Percentiles rank a stretch among this genome's conserved stretches.
phyloP scores from a whole-genome alignment of 1,140 invertebrate genomes.

The Atta cephalotes region DNA sequence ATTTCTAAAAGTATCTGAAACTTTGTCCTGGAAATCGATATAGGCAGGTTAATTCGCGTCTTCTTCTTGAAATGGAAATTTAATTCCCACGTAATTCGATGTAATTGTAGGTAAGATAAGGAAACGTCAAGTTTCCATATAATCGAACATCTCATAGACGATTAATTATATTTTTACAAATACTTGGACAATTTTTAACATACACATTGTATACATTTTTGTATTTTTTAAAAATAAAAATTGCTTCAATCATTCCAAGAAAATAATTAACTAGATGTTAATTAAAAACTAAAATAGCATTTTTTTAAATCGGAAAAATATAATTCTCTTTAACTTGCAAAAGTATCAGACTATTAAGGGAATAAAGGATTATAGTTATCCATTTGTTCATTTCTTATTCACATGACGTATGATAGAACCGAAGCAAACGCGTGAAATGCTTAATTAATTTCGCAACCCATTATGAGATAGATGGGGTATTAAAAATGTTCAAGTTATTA shows the following conservation, averaged over 20 bases:
- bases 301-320: constrained; percentile 7
- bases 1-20: constrained; percentile 18
- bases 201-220: neutral
- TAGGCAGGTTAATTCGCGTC: constrained; percentile 17
- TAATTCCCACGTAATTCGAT: constrained; percentile 66
- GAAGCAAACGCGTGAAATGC: neutral
- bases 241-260: neutral
- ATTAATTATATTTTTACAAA: neutral
- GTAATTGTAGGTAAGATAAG: constrained; percentile 66
- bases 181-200: neutral
- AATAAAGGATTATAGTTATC: constrained; percentile 12
- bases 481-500: constrained; percentile 30
- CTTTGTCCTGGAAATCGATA: neutral
- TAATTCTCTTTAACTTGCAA: neutral
- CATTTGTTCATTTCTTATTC: constrained; percentile 43
- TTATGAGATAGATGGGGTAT: constrained; percentile 21
- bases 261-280: neutral
- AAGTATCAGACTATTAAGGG: neutral
- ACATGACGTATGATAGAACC: neutral
- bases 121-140: constrained; percentile 5
- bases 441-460: constrained; percentile 44
- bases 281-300: neutral
- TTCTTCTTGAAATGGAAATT: constrained; percentile 53
- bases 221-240: neutral
- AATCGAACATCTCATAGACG: constrained; percentile 26